Evolutionary conservation across 2,113 vertebrate species (phyloP), one percentile per base, ranked within the genome.

Genomic region (Bujurquina vittata): DNA sequence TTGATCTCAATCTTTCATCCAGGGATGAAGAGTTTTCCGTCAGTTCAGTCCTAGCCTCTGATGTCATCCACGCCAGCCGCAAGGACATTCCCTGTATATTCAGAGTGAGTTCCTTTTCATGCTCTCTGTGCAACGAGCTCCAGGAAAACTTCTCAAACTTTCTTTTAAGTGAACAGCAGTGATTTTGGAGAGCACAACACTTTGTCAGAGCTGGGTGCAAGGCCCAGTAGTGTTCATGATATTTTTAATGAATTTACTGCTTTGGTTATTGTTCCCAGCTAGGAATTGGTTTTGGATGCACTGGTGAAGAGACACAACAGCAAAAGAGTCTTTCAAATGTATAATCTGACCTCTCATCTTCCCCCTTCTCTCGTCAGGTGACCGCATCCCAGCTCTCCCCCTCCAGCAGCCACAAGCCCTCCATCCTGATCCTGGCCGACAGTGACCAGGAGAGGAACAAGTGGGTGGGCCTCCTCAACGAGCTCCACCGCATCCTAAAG

Each of bases 21-120:
- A 99, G 98, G 95, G 98, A 99, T 87, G 98, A 99, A 92, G 98
- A 99, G 93, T 99, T 99, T 93, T 99, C 98, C 8, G 98, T 99
- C 91, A 99, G 98, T 86, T 97, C 98, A n/a, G 98, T 99, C 79
- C 89, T 99, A 94, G 98, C 97, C 74, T 99, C 98, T 43, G 98
- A 99, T 89, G 98, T 99, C 91, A 99, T 99, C 93, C 98, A 99
- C 31, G 98, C 98, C 89, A 98, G 95, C 92, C 96, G 97, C 90
- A 99, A 99, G 95, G 98, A 99, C 87, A 96, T 99, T 78, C 98
- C 98, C 14, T 99, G 98, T 86, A 99, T 99, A 92, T 99, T 99
- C 91, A 96, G 98, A 94, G 98, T 99, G 92, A 96, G 97, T 95
- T 17, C 5, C 2, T 22, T 5, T 26, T 1, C 5, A 59, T 1